A percentile compares a stretch with the other conserved stretches of the same genome.
Evolutionary conservation across 2,113 vertebrate genomes (phyloP).

Genomic region (Siphamia tubifer): DNA sequence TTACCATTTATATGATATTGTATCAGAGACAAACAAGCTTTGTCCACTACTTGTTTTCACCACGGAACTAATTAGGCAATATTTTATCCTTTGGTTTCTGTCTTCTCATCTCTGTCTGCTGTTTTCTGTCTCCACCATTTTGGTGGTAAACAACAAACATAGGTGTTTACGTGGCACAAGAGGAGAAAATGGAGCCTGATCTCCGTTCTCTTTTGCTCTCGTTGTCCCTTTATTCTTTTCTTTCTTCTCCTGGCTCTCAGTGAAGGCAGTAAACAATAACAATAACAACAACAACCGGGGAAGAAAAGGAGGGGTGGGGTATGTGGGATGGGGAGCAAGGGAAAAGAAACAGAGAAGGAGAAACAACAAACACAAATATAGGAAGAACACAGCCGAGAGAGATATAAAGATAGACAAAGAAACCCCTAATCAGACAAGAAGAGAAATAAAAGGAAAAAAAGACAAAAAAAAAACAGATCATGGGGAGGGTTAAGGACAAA

Average conservation of each 20-base stretch:
- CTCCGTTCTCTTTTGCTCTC: neutral
- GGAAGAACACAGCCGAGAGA: constrained; percentile 43
- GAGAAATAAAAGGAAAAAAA: constrained; percentile 20
- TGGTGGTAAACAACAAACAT: constrained; percentile 68
- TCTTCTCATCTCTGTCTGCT: constrained; percentile 18
- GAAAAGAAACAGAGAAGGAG: constrained; percentile 47
- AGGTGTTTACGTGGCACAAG: constrained; percentile 63
- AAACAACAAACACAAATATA: constrained; percentile 48
- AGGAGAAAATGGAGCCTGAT: constrained; percentile 67
- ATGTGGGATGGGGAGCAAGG: constrained; percentile 30
- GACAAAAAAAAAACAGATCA: constrained; percentile 48
- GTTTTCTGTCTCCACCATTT: constrained; percentile 61
- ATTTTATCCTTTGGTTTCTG: constrained; percentile 29
- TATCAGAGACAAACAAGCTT: constrained; percentile 14
- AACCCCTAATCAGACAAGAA: constrained; percentile 48
- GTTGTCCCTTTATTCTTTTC: constrained; percentile 42
- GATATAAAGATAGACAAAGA: constrained; percentile 54
- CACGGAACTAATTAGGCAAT: constrained; percentile 17
- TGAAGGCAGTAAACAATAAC: constrained; percentile 78
- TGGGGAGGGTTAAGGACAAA: constrained; percentile 61
- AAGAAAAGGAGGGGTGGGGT: constrained; percentile 32
- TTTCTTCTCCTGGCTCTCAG: constrained; percentile 47
- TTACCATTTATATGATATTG: neutral
- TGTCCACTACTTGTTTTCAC: constrained; percentile 28
- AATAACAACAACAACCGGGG: constrained; percentile 54